Evolutionary conservation across 2,888 invertebrate genomes (phyloP), one percentile per base, ranked within the genome.

Genomic region (Branchinecta sandiegonensis): DNA sequence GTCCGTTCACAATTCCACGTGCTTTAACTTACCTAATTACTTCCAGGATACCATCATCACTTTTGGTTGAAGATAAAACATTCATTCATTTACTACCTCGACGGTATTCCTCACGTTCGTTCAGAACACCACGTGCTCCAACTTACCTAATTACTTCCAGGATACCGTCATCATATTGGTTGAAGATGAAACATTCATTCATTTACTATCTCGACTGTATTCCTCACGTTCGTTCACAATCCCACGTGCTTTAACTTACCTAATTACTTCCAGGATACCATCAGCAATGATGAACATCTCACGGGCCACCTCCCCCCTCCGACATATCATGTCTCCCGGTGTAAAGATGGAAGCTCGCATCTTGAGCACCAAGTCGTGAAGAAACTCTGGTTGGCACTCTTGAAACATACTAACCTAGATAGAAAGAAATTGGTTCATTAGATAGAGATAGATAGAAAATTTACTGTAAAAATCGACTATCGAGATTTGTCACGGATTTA

Each of bases 231-330:
- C 17, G 17, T 46, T 67, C 1, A 46, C 48, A 67, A 46, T 48
- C 6, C 37, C 37, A 37, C 6, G 6, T 47, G 12, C 47, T 66
- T 11, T 17, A 17, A 48, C 69, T 73, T 74, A 83, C 83, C 82
- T 82, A 70, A 94, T 87, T 13, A 95, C 94, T 80, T 95, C 94
- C 69, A 95, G 81, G 74, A 95, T 93, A 10, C 95, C 96, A 77
- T 95, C 95, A 7, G 95, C 95, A 76, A 96, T 95, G 74, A 96
- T 96, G 77, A 95, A 96, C 95, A 96, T 96, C 80, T 96, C 95
- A 72, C 95, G 82, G 0, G 95, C 95, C 23, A 93, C 90, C 80
- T 93, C 88, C 74, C 92, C 95, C 80, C 94, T 92, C 56, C 95
- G 85, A 77, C 95, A 95, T 76, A 96, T 94, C 71, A 94, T 89